These are phyloP conservation scores for Poecile atricapillus DNA, from an alignment of 2,113 vertebrate genomes.

Conservation along the genomic window DNA sequence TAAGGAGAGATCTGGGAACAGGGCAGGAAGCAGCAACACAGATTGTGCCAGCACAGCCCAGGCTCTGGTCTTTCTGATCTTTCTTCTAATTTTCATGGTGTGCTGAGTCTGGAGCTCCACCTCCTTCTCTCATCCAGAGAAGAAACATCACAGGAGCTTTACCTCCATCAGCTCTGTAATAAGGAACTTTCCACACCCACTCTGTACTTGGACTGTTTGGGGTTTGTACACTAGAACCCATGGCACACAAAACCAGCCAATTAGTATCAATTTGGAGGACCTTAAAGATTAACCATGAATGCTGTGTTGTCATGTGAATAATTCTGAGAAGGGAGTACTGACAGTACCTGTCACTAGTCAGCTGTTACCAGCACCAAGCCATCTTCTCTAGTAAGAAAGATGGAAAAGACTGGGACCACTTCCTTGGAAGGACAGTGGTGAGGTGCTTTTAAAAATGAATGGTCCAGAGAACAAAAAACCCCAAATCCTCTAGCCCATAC, in stretches of 20 bases:
- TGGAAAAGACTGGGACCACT: neutral
- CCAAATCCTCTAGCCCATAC: neutral
- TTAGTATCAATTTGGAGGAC: neutral
- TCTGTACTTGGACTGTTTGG: neutral
- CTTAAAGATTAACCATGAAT: neutral
- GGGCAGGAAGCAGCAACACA: neutral
- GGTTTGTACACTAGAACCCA: neutral
- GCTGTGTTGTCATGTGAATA: neutral
- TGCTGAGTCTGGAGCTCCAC: neutral
- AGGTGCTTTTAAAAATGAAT: neutral
- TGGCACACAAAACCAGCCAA: neutral
- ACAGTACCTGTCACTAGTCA: neutral
- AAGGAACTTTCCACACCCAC: neutral
- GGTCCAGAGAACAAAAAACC: neutral
- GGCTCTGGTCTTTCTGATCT: neutral
- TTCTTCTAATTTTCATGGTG: neutral
- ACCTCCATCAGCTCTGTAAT: neutral
- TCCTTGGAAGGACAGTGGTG: neutral
- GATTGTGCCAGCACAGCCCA: neutral
- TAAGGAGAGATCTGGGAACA: neutral
- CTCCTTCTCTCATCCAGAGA: neutral
- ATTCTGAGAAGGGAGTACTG: neutral
- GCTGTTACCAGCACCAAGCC: neutral
- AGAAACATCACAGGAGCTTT: neutral
- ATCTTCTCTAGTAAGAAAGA: neutral